Percentiles rank a stretch among this genome's conserved stretches.
Conservation (phyloP, 2,888 invertebrate species). For the Thecophora atra region DNA sequence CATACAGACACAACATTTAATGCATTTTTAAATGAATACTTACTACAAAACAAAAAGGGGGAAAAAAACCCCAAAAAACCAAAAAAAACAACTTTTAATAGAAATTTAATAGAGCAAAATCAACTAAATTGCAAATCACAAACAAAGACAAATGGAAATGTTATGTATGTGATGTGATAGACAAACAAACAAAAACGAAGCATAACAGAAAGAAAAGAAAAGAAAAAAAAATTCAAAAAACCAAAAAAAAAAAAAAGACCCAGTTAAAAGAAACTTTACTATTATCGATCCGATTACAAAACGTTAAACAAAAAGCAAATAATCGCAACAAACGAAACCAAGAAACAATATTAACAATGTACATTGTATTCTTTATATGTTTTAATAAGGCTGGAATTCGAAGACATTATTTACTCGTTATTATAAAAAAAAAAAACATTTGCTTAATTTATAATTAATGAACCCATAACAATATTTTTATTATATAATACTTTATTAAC, state of each 20-base stretch:
- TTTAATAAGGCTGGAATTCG: constrained; percentile 66
- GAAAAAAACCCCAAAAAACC: no score
- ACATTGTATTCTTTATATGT: constrained; percentile 45
- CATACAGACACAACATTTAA: constrained; percentile 17
- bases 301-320: constrained; percentile 40
- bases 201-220: constrained; percentile 35
- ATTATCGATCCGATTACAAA: constrained; percentile 31
- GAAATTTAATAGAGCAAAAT: not conserved
- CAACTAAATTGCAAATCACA: constrained; percentile 20
- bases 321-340: not conserved
- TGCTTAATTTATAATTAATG: constrained; percentile 21
- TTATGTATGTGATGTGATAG: constrained; percentile 9
- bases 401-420: constrained; percentile 63
- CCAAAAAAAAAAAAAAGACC: not conserved
- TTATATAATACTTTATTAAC: constrained; percentile 22
- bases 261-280: constrained; percentile 26
- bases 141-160: constrained; percentile 15
- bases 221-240: constrained; percentile 33
- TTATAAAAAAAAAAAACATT: constrained; percentile 33
- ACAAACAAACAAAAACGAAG: constrained; percentile 29
- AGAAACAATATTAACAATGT: constrained; percentile 40
- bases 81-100: no score
- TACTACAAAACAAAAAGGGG: no score
- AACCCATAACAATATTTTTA: constrained; percentile 33
- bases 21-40: constrained; percentile 14